A percentile compares a stretch with the other conserved stretches of the same genome.
Conservation (phyloP, 23 tunicate genomes). For the Ascidia mentula region DNA sequence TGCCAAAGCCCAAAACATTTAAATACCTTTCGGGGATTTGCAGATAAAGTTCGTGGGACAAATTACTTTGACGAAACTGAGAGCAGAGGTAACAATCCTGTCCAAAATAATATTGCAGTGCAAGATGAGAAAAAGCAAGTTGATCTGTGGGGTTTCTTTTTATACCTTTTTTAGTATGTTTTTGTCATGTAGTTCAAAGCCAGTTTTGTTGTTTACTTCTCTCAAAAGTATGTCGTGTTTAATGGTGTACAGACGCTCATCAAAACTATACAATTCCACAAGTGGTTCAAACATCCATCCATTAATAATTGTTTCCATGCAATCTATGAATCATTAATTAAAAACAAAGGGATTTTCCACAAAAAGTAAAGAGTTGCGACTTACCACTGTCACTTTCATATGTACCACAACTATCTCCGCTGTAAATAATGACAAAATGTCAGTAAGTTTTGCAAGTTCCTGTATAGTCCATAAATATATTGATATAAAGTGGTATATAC, state of each 20-base stretch:
- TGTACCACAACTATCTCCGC: neutral
- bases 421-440: neutral
- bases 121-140: neutral
- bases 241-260: slow-evolving; percentile 7
- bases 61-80: neutral
- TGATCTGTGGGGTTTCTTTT: too few relatives aligned
- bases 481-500: slow-evolving; percentile 2
- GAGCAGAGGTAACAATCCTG: slow-evolving; percentile 17
- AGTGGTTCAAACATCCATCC: neutral
- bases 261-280: slow-evolving; percentile 13
- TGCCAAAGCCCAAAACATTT: too few relatives aligned
- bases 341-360: neutral
- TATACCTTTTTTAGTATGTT: neutral
- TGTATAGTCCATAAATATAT: neutral
- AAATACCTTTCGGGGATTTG: slow-evolving; percentile 8
- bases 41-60: neutral
- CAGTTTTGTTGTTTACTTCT: slow-evolving; percentile 6
- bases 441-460: neutral
- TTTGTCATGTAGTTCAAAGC: slow-evolving; percentile 12
- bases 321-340: neutral
- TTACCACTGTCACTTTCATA: neutral
- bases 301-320: neutral
- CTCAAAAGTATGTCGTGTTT: neutral
- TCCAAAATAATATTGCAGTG: too few relatives aligned
- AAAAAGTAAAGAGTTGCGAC: neutral